Conservation (phyloP, 2,888 invertebrate species). For the Metopia argyrocephala region DNA sequence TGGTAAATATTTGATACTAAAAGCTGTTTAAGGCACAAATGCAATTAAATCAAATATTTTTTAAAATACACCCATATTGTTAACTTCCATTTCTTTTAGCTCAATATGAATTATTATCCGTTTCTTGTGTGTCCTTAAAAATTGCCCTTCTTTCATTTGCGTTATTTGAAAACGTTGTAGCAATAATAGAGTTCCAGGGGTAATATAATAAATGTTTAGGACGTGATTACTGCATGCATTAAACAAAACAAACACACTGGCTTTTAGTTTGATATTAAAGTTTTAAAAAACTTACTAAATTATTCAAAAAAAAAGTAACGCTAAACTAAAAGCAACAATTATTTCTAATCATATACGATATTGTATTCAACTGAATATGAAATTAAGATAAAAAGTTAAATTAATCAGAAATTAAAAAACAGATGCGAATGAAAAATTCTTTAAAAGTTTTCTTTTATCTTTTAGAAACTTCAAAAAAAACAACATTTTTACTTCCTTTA, state of each 20-base stretch:
- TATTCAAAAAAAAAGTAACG: background rate
- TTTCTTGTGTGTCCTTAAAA: too few relatives aligned
- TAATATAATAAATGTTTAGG: slow-evolving; percentile 14
- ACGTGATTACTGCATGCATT: slow-evolving; percentile 13
- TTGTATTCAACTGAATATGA: background rate
- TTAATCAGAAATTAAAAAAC: background rate
- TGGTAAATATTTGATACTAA: too few relatives aligned
- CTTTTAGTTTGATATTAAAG: background rate
- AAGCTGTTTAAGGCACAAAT: too few relatives aligned
- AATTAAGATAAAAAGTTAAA: background rate
- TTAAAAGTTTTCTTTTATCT: background rate
- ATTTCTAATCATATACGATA: background rate
- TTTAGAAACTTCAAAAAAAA: background rate
- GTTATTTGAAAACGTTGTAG: slow-evolving; percentile 5
- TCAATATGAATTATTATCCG: too few relatives aligned
- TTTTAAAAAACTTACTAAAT: background rate
- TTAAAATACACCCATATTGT: too few relatives aligned
- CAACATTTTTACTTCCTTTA: background rate
- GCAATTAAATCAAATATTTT: too few relatives aligned
- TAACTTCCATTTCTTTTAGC: too few relatives aligned
- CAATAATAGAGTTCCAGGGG: slow-evolving; percentile 23
- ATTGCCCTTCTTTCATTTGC: too few relatives aligned
- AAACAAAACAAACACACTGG: background rate
- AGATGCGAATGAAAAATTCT: background rate
- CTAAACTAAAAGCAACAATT: background rate